Percentiles rank a stretch among this genome's conserved stretches.
These are phyloP conservation scores for Magallana gigas DNA, from an alignment of 1,140 invertebrate genomes.

Conservation along the genomic window DNA sequence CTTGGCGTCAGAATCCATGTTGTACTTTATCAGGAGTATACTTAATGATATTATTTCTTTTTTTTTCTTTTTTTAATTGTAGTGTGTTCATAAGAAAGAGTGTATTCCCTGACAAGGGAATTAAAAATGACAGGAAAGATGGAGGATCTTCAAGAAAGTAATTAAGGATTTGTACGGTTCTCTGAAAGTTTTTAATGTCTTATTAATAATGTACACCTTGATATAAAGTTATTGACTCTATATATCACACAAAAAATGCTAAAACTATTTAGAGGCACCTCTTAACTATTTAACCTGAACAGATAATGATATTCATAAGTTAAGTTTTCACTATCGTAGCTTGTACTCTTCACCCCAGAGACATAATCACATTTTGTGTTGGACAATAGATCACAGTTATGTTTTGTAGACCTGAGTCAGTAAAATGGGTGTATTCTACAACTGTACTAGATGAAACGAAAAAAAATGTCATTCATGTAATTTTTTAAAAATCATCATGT, in stretches of 20 bases:
- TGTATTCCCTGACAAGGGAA: neutral
- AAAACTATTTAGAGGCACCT: neutral
- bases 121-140: neutral
- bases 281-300: neutral
- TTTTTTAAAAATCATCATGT: neutral
- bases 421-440: neutral
- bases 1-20: neutral
- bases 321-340: neutral
- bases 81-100: conserved; percentile 16
- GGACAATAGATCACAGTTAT: neutral
- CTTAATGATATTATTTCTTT: neutral
- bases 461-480: neutral
- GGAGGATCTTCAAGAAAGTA: neutral
- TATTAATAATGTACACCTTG: too few species aligned
- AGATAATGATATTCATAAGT: neutral
- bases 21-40: neutral
- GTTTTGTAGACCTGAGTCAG: neutral
- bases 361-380: neutral
- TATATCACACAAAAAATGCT: neutral
- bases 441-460: neutral
- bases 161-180: too few species aligned
- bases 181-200: too few species aligned
- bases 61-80: neutral
- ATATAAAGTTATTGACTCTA: neutral
- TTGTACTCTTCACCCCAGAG: neutral